phyloP scores from a whole-genome alignment of 2,797 vertebrate species.

The Myotis planiceps region DNA sequence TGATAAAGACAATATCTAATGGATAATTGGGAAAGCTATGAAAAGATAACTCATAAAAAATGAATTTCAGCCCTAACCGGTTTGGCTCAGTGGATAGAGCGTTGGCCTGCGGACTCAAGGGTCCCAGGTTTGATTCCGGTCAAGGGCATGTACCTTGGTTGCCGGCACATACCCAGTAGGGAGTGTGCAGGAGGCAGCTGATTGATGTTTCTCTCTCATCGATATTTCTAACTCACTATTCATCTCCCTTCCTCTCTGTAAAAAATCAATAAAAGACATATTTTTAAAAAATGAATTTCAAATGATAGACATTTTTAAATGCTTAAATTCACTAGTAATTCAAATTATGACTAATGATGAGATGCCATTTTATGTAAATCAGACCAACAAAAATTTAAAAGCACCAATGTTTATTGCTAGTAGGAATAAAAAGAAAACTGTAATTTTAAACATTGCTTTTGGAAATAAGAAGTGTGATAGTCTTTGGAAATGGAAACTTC shows the following conservation, averaged over 20 bases:
- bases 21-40: neutral
- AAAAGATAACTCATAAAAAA: neutral
- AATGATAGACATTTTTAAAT: neutral
- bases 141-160: too few relatives aligned
- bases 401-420: neutral
- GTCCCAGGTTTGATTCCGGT: too few relatives aligned
- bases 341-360: neutral
- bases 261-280: neutral
- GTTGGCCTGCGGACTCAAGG: too few relatives aligned
- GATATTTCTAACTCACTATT: too few relatives aligned
- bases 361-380: neutral
- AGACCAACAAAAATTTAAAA: neutral
- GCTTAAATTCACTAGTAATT: neutral
- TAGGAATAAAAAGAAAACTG: neutral
- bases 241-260: too few relatives aligned
- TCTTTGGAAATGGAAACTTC: neutral
- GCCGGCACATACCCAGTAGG: too few relatives aligned
- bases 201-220: too few relatives aligned
- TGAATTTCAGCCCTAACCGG: neutral
- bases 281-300: constrained; percentile 4
- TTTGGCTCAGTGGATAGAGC: too few relatives aligned
- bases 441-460: neutral
- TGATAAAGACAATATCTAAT: neutral
- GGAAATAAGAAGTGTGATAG: neutral
- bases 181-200: too few relatives aligned